Evolutionary conservation across 2,888 invertebrate species (phyloP), one percentile per base, ranked within the genome.

Genomic region (Drosophila conformis): DNA sequence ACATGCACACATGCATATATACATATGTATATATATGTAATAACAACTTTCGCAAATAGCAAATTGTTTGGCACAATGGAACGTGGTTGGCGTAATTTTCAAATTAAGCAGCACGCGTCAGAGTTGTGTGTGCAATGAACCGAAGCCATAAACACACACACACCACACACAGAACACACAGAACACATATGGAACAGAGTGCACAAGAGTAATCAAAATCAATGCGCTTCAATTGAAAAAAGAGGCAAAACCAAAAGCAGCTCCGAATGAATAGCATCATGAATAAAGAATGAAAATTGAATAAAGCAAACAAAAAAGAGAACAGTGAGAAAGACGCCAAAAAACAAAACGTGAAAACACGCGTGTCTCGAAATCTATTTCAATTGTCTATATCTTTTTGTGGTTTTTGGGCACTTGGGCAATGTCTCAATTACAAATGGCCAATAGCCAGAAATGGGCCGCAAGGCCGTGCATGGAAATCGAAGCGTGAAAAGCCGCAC

Each of bases 211-310:
- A 81, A 85, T 87, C 83, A 80, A 88, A 85, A 88, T 83, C 88
- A 85, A 87, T 86, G 86, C 86, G 68, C 61, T 67, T 79, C 83
- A 85, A 87, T 85, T 88, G 33, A 77, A 83, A 73, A 82, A 46
- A 62, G 67, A 40, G 53, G 75, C 53, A 66, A 49, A 49, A 52
- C 13, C 29, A 52, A 29, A 66, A 48, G 42, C 11, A 25, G 2
- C 0, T 4, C 13, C 29, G 21, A 59, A 25, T 48, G 29, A 38
- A 68, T 59, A 61, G 38, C 57, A 48, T 61, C 35, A 64, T 70
- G 66, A 69, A 73, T 69, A 78, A 73, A 59, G 51, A 77, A 49
- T 54, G 42, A 58, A 46, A 46, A 25, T 46, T 48, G 49, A 56
- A n/a, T 56, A 29, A 11, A 10, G 8, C 18, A 4, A 2, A 25